Base-by-base conservation (phyloP, 2,113 vertebrate genomes). In the Sula dactylatra region DNA sequence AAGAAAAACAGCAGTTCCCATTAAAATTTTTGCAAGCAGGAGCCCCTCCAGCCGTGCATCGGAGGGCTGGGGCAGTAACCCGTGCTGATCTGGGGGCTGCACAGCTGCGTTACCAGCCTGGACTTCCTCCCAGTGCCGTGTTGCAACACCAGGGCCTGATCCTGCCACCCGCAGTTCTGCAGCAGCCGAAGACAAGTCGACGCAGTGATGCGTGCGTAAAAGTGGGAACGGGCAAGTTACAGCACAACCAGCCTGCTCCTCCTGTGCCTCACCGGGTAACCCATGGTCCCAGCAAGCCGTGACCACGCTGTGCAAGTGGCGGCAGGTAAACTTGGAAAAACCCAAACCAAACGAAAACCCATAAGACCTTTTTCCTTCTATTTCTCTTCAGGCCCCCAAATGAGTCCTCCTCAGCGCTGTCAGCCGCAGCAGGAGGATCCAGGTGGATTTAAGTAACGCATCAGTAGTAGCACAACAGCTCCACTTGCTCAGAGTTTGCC, bases 151-250 rank as follows among this genome's bases (percentile, higher is more conserved):
- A 24, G 54, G 14, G 32, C 29, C 84, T 26, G 84, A n/a, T 50
- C 69, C 69, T 82, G 31, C 69, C 78, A 3, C 42, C 54, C 2
- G 4, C 6, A 9, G 9, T 50, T 73, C 64, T 36, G 32, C 71
- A 83, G 86, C 76, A 61, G 64, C 59, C 13, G 1, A 18, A 59
- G 36, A 18, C 0, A 1, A 32, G 40, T 3, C 0, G 0, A 31
- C 1, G 5, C 6, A 66, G n/a, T 16, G 42, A 34, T 44, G 56
- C 10, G 2, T 2, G 18, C 4, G 4, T 9, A 22, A 16, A 3
- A 1, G 13, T 25, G 64, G 76, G 32, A 77, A 69, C 0, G 3
- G 67, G 69, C 80, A 54, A 44, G 31, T 38, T 31, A 20, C 1
- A 6, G 82, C 67, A 36, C 34, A 29, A n/a, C 34, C 89, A 34